Percentiles rank a stretch among this genome's conserved stretches.
These are phyloP conservation scores for Chloropsis hardwickii DNA, from an alignment of 2,113 vertebrate genomes.

Conservation along the genomic window DNA sequence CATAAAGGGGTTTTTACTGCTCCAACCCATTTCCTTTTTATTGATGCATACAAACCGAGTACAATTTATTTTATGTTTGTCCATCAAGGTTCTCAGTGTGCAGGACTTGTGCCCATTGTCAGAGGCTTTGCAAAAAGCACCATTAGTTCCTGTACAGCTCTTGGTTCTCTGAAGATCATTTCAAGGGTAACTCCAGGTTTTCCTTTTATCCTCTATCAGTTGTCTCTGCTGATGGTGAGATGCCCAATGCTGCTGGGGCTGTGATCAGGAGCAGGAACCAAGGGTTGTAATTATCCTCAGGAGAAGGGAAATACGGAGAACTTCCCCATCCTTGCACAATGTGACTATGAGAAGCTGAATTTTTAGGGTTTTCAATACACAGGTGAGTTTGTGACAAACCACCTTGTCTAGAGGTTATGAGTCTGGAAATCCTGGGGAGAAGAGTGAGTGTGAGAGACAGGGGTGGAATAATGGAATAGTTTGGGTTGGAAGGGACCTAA, in stretches of 20 bases:
- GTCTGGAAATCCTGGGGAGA: neutral
- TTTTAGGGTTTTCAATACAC: neutral
- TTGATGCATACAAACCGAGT: neutral
- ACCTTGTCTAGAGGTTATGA: neutral
- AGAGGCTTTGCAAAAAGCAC: neutral
- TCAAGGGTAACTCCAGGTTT: neutral
- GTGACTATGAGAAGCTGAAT: neutral
- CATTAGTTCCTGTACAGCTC: neutral
- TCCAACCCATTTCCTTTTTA: neutral
- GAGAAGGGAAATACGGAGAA: neutral
- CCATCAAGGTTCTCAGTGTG: neutral
- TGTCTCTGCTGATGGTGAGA: neutral
- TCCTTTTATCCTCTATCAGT: neutral
- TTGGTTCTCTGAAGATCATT: neutral
- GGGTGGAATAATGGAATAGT: neutral
- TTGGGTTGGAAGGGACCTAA: neutral
- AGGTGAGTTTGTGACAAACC: neutral
- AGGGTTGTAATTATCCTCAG: neutral
- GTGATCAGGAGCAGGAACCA: neutral
- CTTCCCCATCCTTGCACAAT: neutral
- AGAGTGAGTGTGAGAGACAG: neutral
- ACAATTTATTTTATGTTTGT: neutral
- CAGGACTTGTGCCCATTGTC: neutral
- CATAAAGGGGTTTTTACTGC: conserved; percentile 3
- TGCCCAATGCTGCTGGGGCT: neutral